Base-by-base conservation (phyloP, 1,140 invertebrate species). In the Drosophila eugracilis region DNA sequence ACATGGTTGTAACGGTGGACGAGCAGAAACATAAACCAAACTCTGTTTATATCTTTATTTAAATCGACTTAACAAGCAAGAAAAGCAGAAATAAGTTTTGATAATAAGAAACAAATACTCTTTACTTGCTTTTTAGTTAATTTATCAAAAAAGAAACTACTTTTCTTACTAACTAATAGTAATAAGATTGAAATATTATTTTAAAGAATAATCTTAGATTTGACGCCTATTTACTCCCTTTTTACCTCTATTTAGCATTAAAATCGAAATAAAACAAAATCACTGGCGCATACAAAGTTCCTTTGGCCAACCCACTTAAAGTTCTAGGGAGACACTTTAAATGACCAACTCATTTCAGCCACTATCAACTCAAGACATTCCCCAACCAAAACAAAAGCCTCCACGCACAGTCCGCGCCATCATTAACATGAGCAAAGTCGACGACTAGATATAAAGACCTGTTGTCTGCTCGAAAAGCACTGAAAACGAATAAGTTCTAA, bases 321-420 rank as follows among this genome's bases (percentile, higher is more conserved):
- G 15, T 14, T 9, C 26, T n/a, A 17, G 7, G 12, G 41, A 65
- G 10, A 47, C 28, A 14, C 54, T 34, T 26, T 12, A 50, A 66
- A 42, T 50, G 26, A n/a, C 45, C 36, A 66, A 32, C 60, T 66
- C 45, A 67, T 52, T 53, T 28, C n/a, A 34, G 60, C 60, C 52
- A 30, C 60, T 67, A 67, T 66, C 63, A 66, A 42, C 47, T 39
- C 30, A 47, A 62, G 55, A 30, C 60, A 59, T 65, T 60, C 54
- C 60, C 41, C 26, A 65, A 10, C 28, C 39, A 47, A 63, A 65
- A 60, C 60, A 65, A 65, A 60, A 30, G 41, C 41, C 24, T 45
- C 55, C 41, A 47, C 60, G 37, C n/a, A 34, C 30, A 30, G 41
- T 60, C 41, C 60, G 45, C 17, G 15, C 30, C 41, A 47, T 37